phyloP scores from a whole-genome alignment of 2,797 vertebrate genomes.

The Poeciliopsis gracilis region DNA sequence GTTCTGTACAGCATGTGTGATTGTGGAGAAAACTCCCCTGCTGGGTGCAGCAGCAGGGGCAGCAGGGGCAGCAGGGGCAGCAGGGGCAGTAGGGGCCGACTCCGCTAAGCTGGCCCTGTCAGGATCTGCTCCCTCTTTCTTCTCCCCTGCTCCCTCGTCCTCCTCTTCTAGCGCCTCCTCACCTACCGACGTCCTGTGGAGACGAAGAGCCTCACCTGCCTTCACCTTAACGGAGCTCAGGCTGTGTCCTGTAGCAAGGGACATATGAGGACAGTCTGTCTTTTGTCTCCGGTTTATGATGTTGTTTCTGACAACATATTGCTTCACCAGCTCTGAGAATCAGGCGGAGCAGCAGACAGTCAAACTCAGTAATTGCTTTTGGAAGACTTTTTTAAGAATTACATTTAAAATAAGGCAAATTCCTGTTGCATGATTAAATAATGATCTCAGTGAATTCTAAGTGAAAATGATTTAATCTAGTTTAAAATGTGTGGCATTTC shows the following conservation, averaged over 20 bases:
- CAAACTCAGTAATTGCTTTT: not conserved
- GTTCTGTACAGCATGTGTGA: constrained; percentile 91
- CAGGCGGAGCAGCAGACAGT: not conserved
- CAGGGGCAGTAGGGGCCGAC: constrained; percentile 51
- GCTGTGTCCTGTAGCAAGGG: constrained; percentile 84
- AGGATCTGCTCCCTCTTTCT: constrained; percentile 43
- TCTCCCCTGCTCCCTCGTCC: constrained; percentile 53
- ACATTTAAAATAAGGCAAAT: not conserved
- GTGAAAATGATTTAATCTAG: not conserved
- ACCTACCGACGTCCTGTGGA: constrained; percentile 71
- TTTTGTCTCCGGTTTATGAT: not conserved
- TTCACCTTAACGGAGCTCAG: constrained; percentile 92
- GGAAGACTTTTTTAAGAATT: not conserved
- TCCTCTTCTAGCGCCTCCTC: constrained; percentile 62
- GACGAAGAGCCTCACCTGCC: constrained; percentile 71
- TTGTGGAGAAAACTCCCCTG: constrained; percentile 89
- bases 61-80: constrained; percentile 60
- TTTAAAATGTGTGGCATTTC: not conserved
- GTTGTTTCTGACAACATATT: not conserved
- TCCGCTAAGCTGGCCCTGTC: constrained; percentile 39
- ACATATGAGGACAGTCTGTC: not conserved
- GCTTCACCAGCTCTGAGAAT: not conserved
- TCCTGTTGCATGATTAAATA: not conserved
- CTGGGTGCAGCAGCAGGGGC: constrained; percentile 70
- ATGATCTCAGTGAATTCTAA: not conserved